Conservation (phyloP, 2,888 invertebrate species). For the Uloborus plumipes region DNA sequence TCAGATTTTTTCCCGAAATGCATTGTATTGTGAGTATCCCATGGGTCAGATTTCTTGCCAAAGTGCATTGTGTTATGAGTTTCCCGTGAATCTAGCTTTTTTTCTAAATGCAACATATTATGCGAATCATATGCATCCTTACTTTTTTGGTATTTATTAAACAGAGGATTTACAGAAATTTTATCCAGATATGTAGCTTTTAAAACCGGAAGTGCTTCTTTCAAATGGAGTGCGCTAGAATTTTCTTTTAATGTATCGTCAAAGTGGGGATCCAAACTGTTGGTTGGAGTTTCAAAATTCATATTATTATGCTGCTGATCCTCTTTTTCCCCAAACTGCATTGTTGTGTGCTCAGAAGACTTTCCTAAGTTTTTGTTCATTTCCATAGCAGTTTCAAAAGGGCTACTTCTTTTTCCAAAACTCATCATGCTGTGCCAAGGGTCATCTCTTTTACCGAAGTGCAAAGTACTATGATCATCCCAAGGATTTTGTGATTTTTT, state of each 20-base stretch:
- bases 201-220: too few species aligned
- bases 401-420: slow-evolving; percentile 2
- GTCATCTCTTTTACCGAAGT: slow-evolving; percentile 37
- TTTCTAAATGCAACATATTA: not conserved
- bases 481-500: slow-evolving; percentile 15
- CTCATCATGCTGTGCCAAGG: slow-evolving; percentile 27
- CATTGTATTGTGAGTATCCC: not conserved
- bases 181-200: too few species aligned
- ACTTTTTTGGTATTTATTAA: not conserved
- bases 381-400: too few species aligned
- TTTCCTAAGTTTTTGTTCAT: too few species aligned
- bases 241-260: too few species aligned
- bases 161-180: too few species aligned
- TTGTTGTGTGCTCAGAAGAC: too few species aligned
- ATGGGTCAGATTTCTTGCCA: slow-evolving; percentile 21
- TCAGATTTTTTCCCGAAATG: slow-evolving; percentile 2
- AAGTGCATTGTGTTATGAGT: slow-evolving; percentile 26
- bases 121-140: not conserved
- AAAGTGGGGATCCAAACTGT: too few species aligned
- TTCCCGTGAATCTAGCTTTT: slow-evolving; percentile 26
- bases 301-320: not conserved
- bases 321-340: not conserved
- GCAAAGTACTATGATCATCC: slow-evolving; percentile 22
- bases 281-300: not conserved
- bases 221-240: too few species aligned